Evolutionary conservation across 1,140 invertebrate species (phyloP).

Genomic region (Diprion similis): DNA sequence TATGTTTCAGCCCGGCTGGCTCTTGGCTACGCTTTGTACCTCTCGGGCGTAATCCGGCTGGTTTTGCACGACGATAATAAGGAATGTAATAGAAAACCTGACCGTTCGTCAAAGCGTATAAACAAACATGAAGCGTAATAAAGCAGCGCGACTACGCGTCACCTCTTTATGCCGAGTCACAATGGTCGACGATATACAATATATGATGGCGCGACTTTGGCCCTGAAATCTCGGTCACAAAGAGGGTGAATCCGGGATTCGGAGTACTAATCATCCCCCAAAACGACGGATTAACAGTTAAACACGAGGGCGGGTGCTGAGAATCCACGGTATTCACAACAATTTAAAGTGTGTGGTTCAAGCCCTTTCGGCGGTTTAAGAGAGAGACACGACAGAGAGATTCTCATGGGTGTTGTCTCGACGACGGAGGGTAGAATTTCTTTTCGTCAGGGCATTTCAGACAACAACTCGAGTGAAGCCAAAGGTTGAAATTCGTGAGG

Average conservation of each 20-base stretch:
- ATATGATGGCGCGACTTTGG: background rate
- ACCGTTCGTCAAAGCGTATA: no score
- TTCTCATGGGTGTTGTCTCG: background rate
- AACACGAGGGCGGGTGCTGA: background rate
- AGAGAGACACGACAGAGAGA: no score
- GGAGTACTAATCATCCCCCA: background rate
- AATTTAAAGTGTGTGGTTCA: no score
- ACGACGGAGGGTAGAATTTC: background rate
- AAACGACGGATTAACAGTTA: background rate
- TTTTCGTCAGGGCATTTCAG: background rate
- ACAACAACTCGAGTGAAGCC: background rate
- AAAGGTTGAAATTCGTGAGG: background rate
- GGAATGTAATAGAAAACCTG: no score
- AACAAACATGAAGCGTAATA: no score
- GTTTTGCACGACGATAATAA: no score
- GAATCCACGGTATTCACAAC: background rate
- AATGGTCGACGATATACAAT: background rate
- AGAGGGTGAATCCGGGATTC: background rate
- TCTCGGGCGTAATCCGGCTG: no score
- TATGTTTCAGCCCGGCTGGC: no score
- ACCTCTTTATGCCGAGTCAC: background rate
- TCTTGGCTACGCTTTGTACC: no score
- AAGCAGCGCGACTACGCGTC: no score
- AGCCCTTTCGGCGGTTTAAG: no score
- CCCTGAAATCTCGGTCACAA: background rate